Evolutionary conservation across 1,140 invertebrate genomes (phyloP).

Genomic region (Drosophila virilis): DNA sequence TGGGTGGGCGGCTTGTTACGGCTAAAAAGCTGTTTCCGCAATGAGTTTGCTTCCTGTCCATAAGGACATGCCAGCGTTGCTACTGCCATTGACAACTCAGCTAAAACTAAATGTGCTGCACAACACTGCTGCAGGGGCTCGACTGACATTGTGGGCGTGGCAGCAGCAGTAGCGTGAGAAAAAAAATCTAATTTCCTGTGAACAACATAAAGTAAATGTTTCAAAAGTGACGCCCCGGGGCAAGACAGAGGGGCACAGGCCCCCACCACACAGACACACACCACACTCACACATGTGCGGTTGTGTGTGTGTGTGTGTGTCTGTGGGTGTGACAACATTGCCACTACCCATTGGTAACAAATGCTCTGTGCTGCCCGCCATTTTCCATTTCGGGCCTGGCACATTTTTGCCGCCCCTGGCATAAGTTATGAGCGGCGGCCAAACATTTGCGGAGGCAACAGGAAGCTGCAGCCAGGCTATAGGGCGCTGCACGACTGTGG

Average conservation of each 20-base stretch:
- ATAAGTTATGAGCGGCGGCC: conserved; percentile 73
- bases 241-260: conserved; percentile 18
- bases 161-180: conserved; percentile 20
- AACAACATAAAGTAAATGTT: conserved; percentile 83
- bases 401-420: conserved; percentile 53
- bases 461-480: background rate
- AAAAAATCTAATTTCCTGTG: conserved; percentile 80
- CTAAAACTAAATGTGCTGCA: conserved; percentile 72
- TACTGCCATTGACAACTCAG: conserved; percentile 76
- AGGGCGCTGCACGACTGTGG: background rate
- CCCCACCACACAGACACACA: background rate
- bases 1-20: conserved; percentile 66
- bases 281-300: conserved; percentile 8
- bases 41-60: conserved; percentile 81
- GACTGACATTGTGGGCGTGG: conserved; percentile 39
- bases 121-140: conserved; percentile 44
- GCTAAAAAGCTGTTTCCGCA: conserved; percentile 81
- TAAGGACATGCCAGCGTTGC: conserved; percentile 62
- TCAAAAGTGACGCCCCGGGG: conserved; percentile 73
- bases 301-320: conserved; percentile 27
- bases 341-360: conserved; percentile 65
- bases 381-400: conserved; percentile 52
- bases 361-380: conserved; percentile 63
- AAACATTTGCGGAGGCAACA: conserved; percentile 9
- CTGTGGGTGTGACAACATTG: conserved; percentile 66